phyloP scores from a whole-genome alignment of 2,888 invertebrate genomes.

The Pterobdella sp. region DNA sequence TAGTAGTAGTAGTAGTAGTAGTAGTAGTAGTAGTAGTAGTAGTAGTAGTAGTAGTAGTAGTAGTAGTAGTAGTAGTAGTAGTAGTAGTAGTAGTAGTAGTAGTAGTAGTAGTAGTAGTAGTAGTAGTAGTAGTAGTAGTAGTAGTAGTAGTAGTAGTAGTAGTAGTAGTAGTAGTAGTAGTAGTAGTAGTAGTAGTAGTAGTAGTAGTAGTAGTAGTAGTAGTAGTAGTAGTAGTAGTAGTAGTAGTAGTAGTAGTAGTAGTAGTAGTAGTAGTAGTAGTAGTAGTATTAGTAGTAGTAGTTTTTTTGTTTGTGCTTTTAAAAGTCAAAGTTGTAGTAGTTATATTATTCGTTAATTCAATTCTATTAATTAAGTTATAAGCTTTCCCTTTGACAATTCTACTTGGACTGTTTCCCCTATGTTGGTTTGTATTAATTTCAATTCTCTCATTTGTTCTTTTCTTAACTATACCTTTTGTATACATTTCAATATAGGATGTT shows the following conservation, averaged over 20 bases:
- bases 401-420: too few species aligned
- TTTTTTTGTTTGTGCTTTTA: too few species aligned
- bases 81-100: neutral
- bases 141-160: constrained; percentile 12
- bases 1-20: neutral
- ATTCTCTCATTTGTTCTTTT: too few species aligned
- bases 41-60: neutral
- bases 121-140: constrained; percentile 14
- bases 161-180: constrained; percentile 12
- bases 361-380: too few species aligned
- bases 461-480: too few species aligned
- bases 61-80: constrained; percentile 1
- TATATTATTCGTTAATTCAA: neutral
- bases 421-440: too few species aligned
- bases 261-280: constrained; percentile 16
- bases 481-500: too few species aligned
- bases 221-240: constrained; percentile 11
- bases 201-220: constrained; percentile 14
- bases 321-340: constrained; percentile 3
- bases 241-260: constrained; percentile 13
- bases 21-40: neutral
- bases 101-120: constrained; percentile 16
- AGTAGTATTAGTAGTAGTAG: constrained; percentile 12
- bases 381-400: too few species aligned
- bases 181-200: constrained; percentile 14